Base-by-base conservation (phyloP, 2,797 vertebrate genomes). In the Tapirus indicus region DNA sequence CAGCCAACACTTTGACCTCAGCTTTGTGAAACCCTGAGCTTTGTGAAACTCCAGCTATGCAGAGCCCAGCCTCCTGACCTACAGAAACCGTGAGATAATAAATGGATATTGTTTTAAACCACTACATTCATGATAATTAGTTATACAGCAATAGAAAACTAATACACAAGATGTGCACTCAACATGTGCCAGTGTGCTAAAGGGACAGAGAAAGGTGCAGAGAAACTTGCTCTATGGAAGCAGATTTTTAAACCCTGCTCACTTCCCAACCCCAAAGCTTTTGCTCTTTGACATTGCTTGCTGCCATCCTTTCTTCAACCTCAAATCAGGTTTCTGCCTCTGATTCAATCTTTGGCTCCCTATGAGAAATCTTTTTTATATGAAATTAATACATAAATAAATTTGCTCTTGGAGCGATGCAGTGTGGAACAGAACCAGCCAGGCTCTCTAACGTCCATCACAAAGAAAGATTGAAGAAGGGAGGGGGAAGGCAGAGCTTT, bases 331-430 rank as follows among this genome's bases (percentile, higher is more conserved):
- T 95, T 97, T 98, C 96, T 95, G 93, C 41, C 29, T 94, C 87
- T 58, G 41, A 96, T 95, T 97, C 97, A 95, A 97, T 97, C 91
- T 97, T 88, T 74, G 1, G 9, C 18, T 88, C 84, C 96, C 97
- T 97, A 84, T 83, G 83, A 98, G 97, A 97, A 97, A 97, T 97
- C 71, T 98, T 91, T 95, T 97, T 95, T 94, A 78, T 97, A 97
- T 96, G 97, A 97, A 97, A 98, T 96, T 95, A 96, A 95, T 98
- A 91, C 89, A 94, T 92, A 97, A 98, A 97, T 95, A 97, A 60
- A 97, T 97, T 97, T 92, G 93, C 88, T 97, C 96, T 97, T 25
- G 20, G 92, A 97, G 87, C 38, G 5, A 74, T 89, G 52, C 78
- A 89, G 86, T 74, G 49, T 84, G 94, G 96, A 97, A 94, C 52